Percentiles rank a stretch among this genome's conserved stretches.
Evolutionary conservation across 2,113 vertebrate genomes (phyloP).

Genomic region (Lepisosteus oculatus): DNA sequence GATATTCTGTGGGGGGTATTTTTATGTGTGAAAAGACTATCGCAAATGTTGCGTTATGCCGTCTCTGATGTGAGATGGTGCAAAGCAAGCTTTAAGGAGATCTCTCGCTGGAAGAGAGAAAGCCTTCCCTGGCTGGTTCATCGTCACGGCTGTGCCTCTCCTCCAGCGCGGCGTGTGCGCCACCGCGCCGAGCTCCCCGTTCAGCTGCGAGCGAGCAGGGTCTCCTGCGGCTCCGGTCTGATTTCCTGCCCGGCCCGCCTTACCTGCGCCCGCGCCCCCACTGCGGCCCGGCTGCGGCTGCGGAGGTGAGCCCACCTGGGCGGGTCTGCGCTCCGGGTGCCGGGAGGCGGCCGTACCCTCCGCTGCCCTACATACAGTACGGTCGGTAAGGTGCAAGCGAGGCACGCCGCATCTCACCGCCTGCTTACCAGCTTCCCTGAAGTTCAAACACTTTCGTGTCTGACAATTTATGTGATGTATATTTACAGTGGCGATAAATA

Average conservation of each 20-base stretch:
- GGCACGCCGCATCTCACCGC: neutral
- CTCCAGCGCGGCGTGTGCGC: conserved; percentile 4
- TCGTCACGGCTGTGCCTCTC: conserved; percentile 43
- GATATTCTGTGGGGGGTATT: conserved; percentile 36
- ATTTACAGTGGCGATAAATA: neutral
- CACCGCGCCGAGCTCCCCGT: conserved; percentile 4
- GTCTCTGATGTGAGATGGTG: conserved; percentile 47
- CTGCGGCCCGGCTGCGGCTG: conserved; percentile 28
- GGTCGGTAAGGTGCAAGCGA: neutral
- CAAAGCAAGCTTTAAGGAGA: conserved; percentile 22
- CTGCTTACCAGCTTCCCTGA: conserved; percentile 5
- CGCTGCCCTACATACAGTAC: conserved; percentile 17
- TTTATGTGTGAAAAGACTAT: conserved; percentile 22
- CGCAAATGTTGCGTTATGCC: conserved; percentile 39
- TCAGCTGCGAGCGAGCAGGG: conserved; percentile 14
- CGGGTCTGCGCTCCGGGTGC: conserved; percentile 42
- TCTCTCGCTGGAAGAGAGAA: conserved; percentile 28
- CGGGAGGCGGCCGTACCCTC: conserved; percentile 31
- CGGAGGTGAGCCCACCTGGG: conserved; percentile 43
- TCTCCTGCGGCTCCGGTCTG: conserved; percentile 44
- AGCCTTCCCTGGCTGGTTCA: conserved; percentile 37
- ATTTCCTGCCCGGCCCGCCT: conserved; percentile 36
- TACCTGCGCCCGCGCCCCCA: conserved; percentile 30
- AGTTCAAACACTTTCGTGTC: conserved; percentile 3
- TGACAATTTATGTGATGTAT: neutral